Percentiles rank a stretch among this genome's conserved stretches.
phyloP scores from a whole-genome alignment of 2,113 vertebrate genomes.

The Numenius arquata region DNA sequence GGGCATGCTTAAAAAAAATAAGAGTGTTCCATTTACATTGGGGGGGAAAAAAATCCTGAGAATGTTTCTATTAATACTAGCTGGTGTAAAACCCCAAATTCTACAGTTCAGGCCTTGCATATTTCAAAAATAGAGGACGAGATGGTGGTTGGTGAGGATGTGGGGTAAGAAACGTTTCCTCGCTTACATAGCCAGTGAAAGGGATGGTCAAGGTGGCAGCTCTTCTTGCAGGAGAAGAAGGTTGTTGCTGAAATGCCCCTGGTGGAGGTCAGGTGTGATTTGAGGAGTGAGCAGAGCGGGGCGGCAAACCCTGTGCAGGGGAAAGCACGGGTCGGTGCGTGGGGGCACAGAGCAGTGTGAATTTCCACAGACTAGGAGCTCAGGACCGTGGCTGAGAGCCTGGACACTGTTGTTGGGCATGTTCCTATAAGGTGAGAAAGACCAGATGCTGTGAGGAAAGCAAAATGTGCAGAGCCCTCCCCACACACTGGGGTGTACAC shows the following conservation, averaged over 20 bases:
- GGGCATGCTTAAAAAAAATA: slow-evolving; percentile 49
- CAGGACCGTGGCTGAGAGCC: neutral
- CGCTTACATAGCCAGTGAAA: neutral
- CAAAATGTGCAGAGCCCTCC: neutral
- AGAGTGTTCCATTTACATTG: slow-evolving; percentile 52
- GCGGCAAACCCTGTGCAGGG: neutral
- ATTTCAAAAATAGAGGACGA: slow-evolving; percentile 17
- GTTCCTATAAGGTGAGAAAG: neutral
- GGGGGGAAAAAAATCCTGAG: slow-evolving; percentile 26
- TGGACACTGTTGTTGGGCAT: rapidly evolving
- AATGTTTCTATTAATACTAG: slow-evolving; percentile 66
- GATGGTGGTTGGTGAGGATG: neutral
- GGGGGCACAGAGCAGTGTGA: neutral
- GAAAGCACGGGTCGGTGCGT: rapidly evolving
- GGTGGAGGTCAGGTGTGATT: neutral
- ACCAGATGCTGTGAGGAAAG: neutral
- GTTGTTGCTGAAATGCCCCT: neutral
- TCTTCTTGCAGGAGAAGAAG: neutral
- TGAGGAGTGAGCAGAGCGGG: neutral
- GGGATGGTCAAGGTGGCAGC: neutral
- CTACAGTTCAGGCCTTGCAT: neutral
- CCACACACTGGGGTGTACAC: neutral
- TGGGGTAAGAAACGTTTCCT: neutral
- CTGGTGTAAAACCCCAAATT: slow-evolving; percentile 37
- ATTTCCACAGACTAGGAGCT: neutral